phyloP scores from a whole-genome alignment of 2,113 vertebrate genomes.

The Centropus unirufus region DNA sequence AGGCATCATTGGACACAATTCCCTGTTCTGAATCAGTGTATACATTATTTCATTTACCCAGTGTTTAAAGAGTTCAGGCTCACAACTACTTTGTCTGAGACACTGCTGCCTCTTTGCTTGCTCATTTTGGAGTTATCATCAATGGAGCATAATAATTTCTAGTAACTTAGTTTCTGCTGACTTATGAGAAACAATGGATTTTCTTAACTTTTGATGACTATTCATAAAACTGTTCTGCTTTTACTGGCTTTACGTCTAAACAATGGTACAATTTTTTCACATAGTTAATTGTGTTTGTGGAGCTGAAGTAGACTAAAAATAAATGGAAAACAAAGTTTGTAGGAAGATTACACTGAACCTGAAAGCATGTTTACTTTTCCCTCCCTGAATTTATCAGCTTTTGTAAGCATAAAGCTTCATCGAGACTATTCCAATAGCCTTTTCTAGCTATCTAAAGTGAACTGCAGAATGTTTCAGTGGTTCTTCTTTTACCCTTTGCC shows the following conservation, averaged over 20 bases:
- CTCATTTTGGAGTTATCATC: background rate
- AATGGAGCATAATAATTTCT: background rate
- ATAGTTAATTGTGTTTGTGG: background rate
- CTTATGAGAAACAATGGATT: background rate
- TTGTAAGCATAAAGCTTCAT: conserved; percentile 32
- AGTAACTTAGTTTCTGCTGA: background rate
- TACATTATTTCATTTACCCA: background rate
- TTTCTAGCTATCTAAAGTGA: conserved; percentile 40
- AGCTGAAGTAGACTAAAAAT: background rate
- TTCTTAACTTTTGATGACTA: background rate
- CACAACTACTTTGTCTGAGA: background rate
- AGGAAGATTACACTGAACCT: background rate
- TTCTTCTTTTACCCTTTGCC: conserved; percentile 49
- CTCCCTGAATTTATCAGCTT: background rate
- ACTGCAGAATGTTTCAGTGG: conserved; percentile 33
- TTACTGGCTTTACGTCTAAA: background rate
- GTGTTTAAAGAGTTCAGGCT: background rate
- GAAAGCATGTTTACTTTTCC: background rate
- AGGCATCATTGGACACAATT: background rate
- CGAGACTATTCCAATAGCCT: conserved; percentile 14
- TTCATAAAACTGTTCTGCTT: background rate
- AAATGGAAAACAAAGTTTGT: background rate
- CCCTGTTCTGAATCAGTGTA: background rate
- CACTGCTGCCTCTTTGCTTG: background rate
- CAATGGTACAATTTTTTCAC: background rate